Conservation (phyloP, 2,797 vertebrate species). For the Liparis tanakae region DNA sequence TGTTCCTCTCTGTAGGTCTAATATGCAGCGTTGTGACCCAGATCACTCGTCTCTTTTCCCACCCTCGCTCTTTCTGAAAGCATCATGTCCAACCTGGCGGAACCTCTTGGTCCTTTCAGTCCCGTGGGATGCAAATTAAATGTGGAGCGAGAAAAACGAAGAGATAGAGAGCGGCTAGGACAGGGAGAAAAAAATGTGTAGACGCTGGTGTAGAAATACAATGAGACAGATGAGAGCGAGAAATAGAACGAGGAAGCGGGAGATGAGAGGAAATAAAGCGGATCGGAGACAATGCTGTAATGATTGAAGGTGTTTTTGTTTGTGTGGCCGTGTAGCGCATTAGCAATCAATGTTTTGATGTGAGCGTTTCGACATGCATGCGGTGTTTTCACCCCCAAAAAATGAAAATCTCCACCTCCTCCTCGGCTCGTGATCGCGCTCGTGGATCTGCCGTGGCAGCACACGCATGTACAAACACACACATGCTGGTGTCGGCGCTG, state of each 20-base stretch:
- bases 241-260: constrained; percentile 43
- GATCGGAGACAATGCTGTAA: constrained; percentile 56
- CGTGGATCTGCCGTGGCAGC: constrained; percentile 52
- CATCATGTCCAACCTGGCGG: constrained; percentile 36
- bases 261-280: constrained; percentile 56
- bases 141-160: constrained; percentile 32
- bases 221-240: constrained; percentile 61
- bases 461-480: constrained; percentile 63
- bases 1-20: constrained; percentile 49
- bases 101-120: constrained; percentile 40
- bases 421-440: constrained; percentile 37
- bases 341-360: constrained; percentile 77
- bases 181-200: constrained; percentile 34
- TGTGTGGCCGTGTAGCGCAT: constrained; percentile 63
- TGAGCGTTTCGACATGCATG: constrained; percentile 37
- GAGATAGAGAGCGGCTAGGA: constrained; percentile 34
- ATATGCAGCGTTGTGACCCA: constrained; percentile 68
- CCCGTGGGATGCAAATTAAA: constrained; percentile 59
- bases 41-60: constrained; percentile 41
- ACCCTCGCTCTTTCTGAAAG: constrained; percentile 44
- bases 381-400: not conserved
- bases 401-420: constrained; percentile 26
- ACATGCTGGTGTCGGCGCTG: constrained; percentile 76
- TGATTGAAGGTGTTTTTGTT: constrained; percentile 73
- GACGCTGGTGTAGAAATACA: constrained; percentile 63